phyloP scores from a whole-genome alignment of 1,140 invertebrate species.

The Aphidius gifuensis region DNA sequence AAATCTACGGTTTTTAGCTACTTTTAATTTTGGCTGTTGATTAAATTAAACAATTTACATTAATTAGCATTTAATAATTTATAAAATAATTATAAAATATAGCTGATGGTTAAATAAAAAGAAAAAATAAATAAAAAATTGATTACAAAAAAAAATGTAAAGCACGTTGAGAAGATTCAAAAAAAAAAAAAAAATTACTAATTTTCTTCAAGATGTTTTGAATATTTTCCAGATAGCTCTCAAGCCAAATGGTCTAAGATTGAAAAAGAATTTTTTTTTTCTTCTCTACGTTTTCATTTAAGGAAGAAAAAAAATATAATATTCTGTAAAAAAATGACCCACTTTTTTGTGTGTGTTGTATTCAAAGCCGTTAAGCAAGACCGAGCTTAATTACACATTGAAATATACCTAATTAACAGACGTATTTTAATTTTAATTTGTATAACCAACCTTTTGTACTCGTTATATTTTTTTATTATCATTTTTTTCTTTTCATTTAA shows the following conservation, averaged over 20 bases:
- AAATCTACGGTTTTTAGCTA: slow-evolving; percentile 65
- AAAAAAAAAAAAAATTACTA: too few species aligned
- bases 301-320: slow-evolving; percentile 3
- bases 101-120: not conserved
- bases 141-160: too few species aligned
- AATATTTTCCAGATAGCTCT: too few species aligned
- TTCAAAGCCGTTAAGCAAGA: slow-evolving; percentile 38
- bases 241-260: too few species aligned
- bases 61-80: not conserved
- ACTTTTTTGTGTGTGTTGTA: slow-evolving; percentile 32
- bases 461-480: too few species aligned
- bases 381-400: slow-evolving; percentile 39
- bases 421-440: slow-evolving; percentile 29
- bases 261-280: not conserved
- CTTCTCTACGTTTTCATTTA: not conserved
- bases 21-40: slow-evolving; percentile 59
- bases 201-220: too few species aligned
- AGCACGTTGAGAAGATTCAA: too few species aligned
- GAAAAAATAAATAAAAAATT: too few species aligned
- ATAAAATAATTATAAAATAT: not conserved
- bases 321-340: slow-evolving; percentile 31
- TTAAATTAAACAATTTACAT: not conserved
- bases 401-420: slow-evolving; percentile 47
- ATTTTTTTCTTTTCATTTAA: slow-evolving; percentile 10
- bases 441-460: too few species aligned